A percentile compares a stretch with the other conserved stretches of the same genome.
Conservation (phyloP, 1,140 invertebrate genomes). For the Euborellia annulipes region DNA sequence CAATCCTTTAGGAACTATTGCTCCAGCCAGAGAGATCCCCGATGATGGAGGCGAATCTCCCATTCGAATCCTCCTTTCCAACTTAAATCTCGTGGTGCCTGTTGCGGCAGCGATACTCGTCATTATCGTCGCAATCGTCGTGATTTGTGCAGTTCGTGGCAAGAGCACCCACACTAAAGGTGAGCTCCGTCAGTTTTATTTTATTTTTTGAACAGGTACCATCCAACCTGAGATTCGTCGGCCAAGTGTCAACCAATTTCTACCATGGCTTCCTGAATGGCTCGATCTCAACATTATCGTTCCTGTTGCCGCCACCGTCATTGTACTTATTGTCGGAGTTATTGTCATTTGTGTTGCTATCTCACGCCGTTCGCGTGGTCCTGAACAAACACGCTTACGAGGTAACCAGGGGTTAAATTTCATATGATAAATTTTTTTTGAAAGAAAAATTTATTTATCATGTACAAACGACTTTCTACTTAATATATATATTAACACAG, state of each 20-base stretch:
- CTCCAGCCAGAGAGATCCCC: slow-evolving; percentile 70
- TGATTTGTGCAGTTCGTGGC: slow-evolving; percentile 74
- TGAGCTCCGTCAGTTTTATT: slow-evolving; percentile 28
- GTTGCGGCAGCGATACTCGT: slow-evolving; percentile 77
- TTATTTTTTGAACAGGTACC: slow-evolving; percentile 41
- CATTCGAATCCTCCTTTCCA: slow-evolving; percentile 64
- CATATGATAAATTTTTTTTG: too few relatives aligned
- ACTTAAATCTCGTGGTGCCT: slow-evolving; percentile 87
- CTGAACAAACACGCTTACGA: slow-evolving; percentile 59
- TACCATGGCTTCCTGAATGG: slow-evolving; percentile 71
- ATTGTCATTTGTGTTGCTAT: slow-evolving; percentile 76
- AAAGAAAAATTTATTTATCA: too few relatives aligned
- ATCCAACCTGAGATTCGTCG: slow-evolving; percentile 51
- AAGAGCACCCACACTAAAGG: slow-evolving; percentile 70
- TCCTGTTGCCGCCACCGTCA: slow-evolving; percentile 63
- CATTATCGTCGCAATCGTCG: slow-evolving; percentile 79
- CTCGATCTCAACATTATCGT: slow-evolving; percentile 73
- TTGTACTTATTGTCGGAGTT: slow-evolving; percentile 75
- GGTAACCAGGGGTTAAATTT: too few relatives aligned
- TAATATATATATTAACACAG: too few relatives aligned
- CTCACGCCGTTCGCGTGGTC: slow-evolving; percentile 52
- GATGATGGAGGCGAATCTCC: slow-evolving; percentile 57
- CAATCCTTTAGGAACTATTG: slow-evolving; percentile 70
- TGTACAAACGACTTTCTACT: too few relatives aligned
- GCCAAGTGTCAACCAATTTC: slow-evolving; percentile 37